Base-by-base conservation (phyloP, 1,140 invertebrate species). In the Pectinophora gossypiella region DNA sequence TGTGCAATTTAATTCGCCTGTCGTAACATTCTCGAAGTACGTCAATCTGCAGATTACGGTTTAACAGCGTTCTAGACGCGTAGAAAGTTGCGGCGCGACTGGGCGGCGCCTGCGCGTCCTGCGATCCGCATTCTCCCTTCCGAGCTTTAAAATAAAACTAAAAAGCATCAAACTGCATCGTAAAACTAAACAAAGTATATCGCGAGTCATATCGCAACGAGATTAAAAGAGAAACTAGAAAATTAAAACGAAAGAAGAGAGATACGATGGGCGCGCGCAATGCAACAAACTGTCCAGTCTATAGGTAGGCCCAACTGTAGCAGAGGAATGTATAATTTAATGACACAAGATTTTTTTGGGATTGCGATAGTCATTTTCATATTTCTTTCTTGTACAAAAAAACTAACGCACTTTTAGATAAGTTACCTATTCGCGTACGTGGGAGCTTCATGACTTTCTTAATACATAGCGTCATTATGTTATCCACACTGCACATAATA, bases 21-120 rank as follows among this genome's bases (percentile, higher is more conserved):
- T 81, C 69, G 78, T 81, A 83, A 83, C 64, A 64, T 76, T 83
- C 71, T 74, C 68, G 52, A 59, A 64, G 76, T 80, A 72, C 76
- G 80, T 83, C 79, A 84, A 83, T 84, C 79, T 72, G 71, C 70
- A 72, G 77, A 85, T 86, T 85, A 83, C 81, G 61, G 79, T 83
- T 80, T 83, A 81, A 80, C 73, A 81, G 68, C 64, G 79, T 72
- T 86, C 77, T 83, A 86, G 80, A 86, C 80, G 77, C 74, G 83
- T 86, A 86, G 83, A 86, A 86, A 86, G 83, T 86, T 82, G 81
- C 61, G 81, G 76, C 81, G 83, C 83, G 83, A 83, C 81, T 76
- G 59, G 48, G 51, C 68, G 83, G 83, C 83, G 83, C 83, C 83
- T 72, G 68, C 64, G 68, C 73, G 80, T 86, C 83, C 83, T 86